Evolutionary conservation across 2,797 vertebrate species (phyloP).

Genomic region (Enteromius viviparus): DNA sequence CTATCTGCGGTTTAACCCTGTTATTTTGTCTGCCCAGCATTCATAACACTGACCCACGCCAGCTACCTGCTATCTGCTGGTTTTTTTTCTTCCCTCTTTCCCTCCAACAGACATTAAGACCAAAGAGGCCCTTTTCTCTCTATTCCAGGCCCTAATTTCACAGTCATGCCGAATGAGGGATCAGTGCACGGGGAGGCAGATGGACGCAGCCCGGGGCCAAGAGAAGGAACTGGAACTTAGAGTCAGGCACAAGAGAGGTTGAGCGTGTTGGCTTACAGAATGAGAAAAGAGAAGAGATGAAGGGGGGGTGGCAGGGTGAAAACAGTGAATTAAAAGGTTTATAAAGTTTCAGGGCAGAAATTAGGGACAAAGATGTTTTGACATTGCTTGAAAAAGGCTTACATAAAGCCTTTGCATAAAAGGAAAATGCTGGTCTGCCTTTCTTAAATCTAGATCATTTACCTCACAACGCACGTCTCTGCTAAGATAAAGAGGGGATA

Average conservation of each 20-base stretch:
- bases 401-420: not conserved
- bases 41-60: slow-evolving; percentile 39
- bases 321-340: not conserved
- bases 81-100: not conserved
- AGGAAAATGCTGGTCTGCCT: not conserved
- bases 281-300: not conserved
- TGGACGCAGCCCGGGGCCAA: slow-evolving; percentile 57
- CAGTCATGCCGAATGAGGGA: slow-evolving; percentile 79
- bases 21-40: slow-evolving; percentile 46
- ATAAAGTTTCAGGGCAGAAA: not conserved
- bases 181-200: slow-evolving; percentile 64
- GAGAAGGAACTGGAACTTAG: slow-evolving; percentile 43
- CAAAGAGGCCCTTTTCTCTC: slow-evolving; percentile 52
- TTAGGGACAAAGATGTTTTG: not conserved
- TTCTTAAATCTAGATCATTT: slow-evolving; percentile 31
- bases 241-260: slow-evolving; percentile 15
- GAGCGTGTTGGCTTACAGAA: slow-evolving; percentile 13
- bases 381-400: not conserved
- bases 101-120: slow-evolving; percentile 37
- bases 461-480: slow-evolving; percentile 6
- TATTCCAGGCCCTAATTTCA: slow-evolving; percentile 61
- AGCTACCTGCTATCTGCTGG: slow-evolving; percentile 42
- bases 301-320: not conserved
- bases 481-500: not conserved
- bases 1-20: slow-evolving; percentile 49